Conservation (phyloP, 2,888 invertebrate species). For the Troglohyphantes excavatus region DNA sequence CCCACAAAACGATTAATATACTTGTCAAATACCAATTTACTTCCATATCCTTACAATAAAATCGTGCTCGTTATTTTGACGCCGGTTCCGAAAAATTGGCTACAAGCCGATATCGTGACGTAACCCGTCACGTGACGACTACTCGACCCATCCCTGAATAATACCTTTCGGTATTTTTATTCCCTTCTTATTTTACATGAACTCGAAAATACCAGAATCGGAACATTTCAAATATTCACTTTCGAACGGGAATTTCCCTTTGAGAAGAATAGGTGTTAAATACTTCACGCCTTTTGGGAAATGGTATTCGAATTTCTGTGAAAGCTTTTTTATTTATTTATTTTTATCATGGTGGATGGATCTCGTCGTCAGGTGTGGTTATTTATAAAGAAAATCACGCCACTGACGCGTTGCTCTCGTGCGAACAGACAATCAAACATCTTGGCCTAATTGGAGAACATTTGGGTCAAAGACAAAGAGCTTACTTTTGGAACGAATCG, state of each 20-base stretch:
- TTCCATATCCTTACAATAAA: neutral
- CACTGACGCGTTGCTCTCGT: neutral
- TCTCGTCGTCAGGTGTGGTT: constrained; percentile 2
- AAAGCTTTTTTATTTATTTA: neutral
- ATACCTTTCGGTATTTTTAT: neutral
- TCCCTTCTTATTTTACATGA: neutral
- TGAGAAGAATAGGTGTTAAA: neutral
- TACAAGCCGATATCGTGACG: neutral
- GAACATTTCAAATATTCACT: neutral
- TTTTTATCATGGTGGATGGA: neutral
- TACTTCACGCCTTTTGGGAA: neutral
- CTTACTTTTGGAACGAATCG: neutral
- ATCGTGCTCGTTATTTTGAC: neutral
- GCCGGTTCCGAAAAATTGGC: constrained; percentile 2
- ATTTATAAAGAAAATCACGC: constrained; percentile 54
- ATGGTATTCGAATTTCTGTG: neutral
- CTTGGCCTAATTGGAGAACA: constrained; percentile 7
- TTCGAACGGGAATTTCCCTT: neutral
- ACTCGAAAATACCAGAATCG: neutral
- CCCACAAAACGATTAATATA: neutral
- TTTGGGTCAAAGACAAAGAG: neutral
- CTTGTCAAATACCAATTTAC: neutral
- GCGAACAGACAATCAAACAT: constrained; percentile 10
- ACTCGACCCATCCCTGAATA: neutral
- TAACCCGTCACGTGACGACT: neutral